Evolutionary conservation across 2,113 vertebrate genomes (phyloP), one percentile per base, ranked within the genome.

Genomic region (Tauraco erythrolophus): DNA sequence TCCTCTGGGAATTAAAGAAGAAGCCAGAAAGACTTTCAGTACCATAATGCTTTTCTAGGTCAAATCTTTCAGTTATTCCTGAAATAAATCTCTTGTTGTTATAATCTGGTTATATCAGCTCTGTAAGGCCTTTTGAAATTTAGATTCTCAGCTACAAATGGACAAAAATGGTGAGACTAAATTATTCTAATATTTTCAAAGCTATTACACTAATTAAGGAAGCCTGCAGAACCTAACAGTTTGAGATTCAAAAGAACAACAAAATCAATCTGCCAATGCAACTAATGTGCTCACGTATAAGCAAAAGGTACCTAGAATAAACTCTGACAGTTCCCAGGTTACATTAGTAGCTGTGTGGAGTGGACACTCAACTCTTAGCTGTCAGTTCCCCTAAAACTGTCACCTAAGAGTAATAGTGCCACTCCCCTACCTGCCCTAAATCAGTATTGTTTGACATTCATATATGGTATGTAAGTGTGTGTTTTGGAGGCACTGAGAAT

Each of bases 241-340:
- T 84, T 62, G 33, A 62, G 35, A 66, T 82, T 70, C 35, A 71
- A 71, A 88, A 72, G 11, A 90, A n/a, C 5, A 79, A 21, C 5
- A 46, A 84, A 56, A 82, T 39, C 46, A 56, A 14, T 56, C 24
- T 90, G 9, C 7, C 43, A 48, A 10, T 58, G 6, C 10, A 90
- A 71, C 8, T 56, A 58, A 8, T 3, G 2, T 23, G 37, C 4
- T 50, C 35, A 15, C 0, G 0, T 54, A 10, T 30, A 68, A 75
- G 21, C 1, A 74, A 60, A 94, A 83, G 7, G 3, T 31, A 19
- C 11, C 7, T 46, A 50, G 30, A 92, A 76, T 54, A 64, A 94
- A 68, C 2, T 56, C 14, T 72, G 45, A 11, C 10, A 48, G 5
- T n/a, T 71, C 13, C 45, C 71, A 18, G 6, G 6, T 51, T 71